Percentiles rank a stretch among this genome's conserved stretches.
These are phyloP conservation scores for Drosophila kurseongensis DNA, from an alignment of 1,140 invertebrate genomes.

Conservation along the genomic window DNA sequence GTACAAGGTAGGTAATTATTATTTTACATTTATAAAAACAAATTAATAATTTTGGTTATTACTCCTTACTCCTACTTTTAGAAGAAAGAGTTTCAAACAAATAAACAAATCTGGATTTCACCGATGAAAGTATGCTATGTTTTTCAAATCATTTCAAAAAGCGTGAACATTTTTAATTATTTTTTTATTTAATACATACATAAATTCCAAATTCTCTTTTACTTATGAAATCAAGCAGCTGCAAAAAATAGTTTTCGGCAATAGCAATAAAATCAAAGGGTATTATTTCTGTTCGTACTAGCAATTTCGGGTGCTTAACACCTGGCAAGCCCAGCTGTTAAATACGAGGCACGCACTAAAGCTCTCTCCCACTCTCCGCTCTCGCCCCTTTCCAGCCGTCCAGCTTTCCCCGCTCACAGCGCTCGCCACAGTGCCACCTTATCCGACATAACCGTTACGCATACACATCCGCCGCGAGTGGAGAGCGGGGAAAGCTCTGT, in stretches of 20 bases:
- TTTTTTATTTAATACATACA: not conserved
- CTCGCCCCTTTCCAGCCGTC: slow-evolving; percentile 1
- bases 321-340: slow-evolving; percentile 57
- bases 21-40: too few species aligned
- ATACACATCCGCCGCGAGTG: not conserved
- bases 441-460: slow-evolving; percentile 14
- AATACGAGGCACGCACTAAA: slow-evolving; percentile 31
- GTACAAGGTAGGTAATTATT: too few species aligned
- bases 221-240: not conserved
- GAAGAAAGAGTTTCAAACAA: not conserved
- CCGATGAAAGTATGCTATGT: too few species aligned
- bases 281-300: not conserved
- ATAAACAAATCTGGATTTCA: too few species aligned
- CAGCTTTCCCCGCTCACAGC: slow-evolving; percentile 10
- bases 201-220: slow-evolving; percentile 4
- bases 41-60: too few species aligned
- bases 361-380: slow-evolving; percentile 40
- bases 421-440: slow-evolving; percentile 2
- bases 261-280: not conserved
- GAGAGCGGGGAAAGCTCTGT: slow-evolving; percentile 56
- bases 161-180: too few species aligned
- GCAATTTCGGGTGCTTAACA: slow-evolving; percentile 6
- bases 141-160: too few species aligned
- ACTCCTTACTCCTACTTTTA: too few species aligned
- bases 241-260: not conserved